Evolutionary conservation across 2,113 vertebrate genomes (phyloP), one percentile per base, ranked within the genome.

Genomic region (Heloderma charlesbogerti): DNA sequence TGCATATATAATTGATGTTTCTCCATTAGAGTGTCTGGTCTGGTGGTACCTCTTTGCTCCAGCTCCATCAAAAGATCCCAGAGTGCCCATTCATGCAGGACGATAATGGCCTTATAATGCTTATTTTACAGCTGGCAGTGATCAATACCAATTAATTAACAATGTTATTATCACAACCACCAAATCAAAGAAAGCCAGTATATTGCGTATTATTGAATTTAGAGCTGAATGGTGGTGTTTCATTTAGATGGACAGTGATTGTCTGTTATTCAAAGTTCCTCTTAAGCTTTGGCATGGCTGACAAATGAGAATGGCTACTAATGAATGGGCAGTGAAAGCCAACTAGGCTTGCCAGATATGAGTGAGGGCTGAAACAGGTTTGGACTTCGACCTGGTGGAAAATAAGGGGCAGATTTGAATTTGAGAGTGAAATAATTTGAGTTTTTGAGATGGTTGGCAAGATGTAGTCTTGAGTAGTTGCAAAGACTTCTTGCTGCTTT

Each of bases 1-100:
- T 57, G 74, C n/a, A 72, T 67, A 79, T 79, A 86, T 84, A 86
- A 90, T 86, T 86, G 77, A 90, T 71, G 74, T 79, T 45, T 80
- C 12, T 86, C 74, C 69, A 57, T 90, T 71, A 90, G 74, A 80
- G n/a, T 69, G 89, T 60, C 80, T 86, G 40, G 48, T 60, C n/a
- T 82, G 63, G 88, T 72, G 48, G 13, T 89, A 40, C 67, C 6
- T 71, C 74, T 80, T 86, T 71, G 74, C 63, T 86, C 27, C 27
- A 80, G n/a, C 69, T 40, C 71, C 7, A 75, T 75, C 77, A 40
- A 86, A 86, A 90, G 75, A 71, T 86, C 63, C 63, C 63, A 80
- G 75, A 71, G 75, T 80, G 75, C 63, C 80, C 83, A 60, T 86
- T 90, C 69, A 67, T 69, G 74, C 54, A 80, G 75, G 78, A 25